A percentile compares a stretch with the other conserved stretches of the same genome.
Evolutionary conservation across 2,113 vertebrate genomes (phyloP).

Genomic region (Eulemur rufifrons): DNA sequence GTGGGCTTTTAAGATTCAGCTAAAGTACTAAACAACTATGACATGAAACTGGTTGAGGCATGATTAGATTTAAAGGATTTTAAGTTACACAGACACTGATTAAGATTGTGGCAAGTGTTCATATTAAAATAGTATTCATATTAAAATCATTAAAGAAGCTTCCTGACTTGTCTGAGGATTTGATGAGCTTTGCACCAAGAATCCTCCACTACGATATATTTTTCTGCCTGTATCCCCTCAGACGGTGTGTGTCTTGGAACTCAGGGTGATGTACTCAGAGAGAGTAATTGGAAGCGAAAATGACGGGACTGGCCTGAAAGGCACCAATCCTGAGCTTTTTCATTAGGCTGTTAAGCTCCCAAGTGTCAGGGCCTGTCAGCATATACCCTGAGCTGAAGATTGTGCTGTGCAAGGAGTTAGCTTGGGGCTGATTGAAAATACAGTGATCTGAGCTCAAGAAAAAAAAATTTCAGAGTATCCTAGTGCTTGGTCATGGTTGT

Average conservation of each 20-base stretch:
- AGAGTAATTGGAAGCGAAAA: constrained; percentile 2
- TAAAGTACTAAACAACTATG: not conserved
- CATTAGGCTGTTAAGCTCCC: not conserved
- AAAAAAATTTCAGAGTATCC: not conserved
- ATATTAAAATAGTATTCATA: constrained; percentile 21
- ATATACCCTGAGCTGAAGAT: not conserved
- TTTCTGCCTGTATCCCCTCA: constrained; percentile 32
- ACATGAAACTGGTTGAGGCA: not conserved
- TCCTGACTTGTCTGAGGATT: not conserved
- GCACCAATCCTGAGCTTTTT: not conserved
- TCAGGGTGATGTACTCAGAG: not conserved
- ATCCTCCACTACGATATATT: not conserved
- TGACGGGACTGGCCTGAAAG: constrained; percentile 48
- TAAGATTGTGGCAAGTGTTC: not conserved
- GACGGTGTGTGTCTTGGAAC: not conserved
- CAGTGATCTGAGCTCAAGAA: not conserved
- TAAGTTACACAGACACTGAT: not conserved
- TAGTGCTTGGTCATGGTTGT: not conserved
- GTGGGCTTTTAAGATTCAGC: not conserved
- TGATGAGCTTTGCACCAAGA: not conserved
- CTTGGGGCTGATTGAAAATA: constrained; percentile 33
- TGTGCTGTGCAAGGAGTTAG: constrained; percentile 14
- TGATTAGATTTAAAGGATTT: not conserved
- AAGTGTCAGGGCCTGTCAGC: constrained; percentile 37
- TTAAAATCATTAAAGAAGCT: not conserved